These are phyloP conservation scores for Falco columbarius DNA, from an alignment of 2,797 vertebrate species.

Conservation along the genomic window DNA sequence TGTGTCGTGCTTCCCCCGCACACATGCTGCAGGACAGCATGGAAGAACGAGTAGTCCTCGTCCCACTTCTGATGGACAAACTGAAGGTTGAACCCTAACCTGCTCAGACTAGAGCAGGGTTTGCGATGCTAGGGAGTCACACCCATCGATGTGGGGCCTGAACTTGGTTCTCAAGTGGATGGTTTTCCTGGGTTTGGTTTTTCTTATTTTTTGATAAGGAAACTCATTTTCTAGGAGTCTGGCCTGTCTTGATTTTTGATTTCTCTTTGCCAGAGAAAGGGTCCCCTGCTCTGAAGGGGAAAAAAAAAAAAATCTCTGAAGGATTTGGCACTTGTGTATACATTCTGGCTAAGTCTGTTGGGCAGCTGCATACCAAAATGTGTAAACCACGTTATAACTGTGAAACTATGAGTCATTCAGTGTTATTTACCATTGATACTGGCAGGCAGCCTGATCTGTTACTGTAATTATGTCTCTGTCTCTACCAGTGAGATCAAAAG, in stretches of 20 bases:
- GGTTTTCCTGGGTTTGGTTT: neutral
- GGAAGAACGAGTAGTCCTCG: neutral
- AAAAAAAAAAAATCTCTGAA: neutral
- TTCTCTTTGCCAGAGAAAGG: neutral
- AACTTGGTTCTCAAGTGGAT: neutral
- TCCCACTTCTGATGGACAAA: neutral
- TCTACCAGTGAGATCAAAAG: constrained; percentile 71
- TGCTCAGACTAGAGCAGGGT: neutral
- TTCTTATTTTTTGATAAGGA: neutral
- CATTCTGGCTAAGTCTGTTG: constrained; percentile 52
- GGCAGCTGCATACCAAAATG: constrained; percentile 68
- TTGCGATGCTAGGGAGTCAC: neutral
- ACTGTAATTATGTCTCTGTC: constrained; percentile 72
- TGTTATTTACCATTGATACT: constrained; percentile 74
- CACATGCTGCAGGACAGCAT: accelerated
- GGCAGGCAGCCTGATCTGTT: constrained; percentile 70
- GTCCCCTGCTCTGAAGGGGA: neutral
- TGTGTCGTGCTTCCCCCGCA: accelerated
- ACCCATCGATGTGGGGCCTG: accelerated
- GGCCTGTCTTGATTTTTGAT: neutral
- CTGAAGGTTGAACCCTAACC: accelerated
- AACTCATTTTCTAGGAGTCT: neutral
- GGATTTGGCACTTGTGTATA: neutral
- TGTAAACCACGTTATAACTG: constrained; percentile 62
- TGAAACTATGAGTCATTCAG: constrained; percentile 66